Evolutionary conservation across 2,888 invertebrate species (phyloP), one percentile per base, ranked within the genome.

Genomic region (Yponomeuta sedellus): DNA sequence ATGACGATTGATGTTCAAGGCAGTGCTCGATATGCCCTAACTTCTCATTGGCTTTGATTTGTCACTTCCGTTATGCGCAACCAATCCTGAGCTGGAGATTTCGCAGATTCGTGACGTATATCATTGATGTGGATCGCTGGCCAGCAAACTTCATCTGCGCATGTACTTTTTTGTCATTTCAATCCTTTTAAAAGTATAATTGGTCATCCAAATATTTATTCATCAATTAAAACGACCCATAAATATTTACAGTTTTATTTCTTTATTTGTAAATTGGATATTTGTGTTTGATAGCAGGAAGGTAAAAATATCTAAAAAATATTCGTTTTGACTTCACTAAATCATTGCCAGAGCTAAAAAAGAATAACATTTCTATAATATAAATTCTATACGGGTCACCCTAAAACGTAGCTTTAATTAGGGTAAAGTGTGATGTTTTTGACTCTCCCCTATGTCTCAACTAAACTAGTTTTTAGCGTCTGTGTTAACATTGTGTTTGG

Each of bases 1-100:
- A 95, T 95, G 95, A 95, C 94, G 94, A 93, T 87, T 89, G 88
- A 88, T 87, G 88, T 89, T 86, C 88, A 88, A 87, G 88, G 85
- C 85, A 89, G 83, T 82, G 85, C 87, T 92, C 88, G 86, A 91
- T 92, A 86, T 88, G 88, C 83, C 81, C 82, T 76, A 82, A 82
- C 76, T 80, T 88, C 77, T 90, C 84, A 94, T 94, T 94, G 93
- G 94, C 80, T 82, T 77, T 73, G 72, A 72, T 77, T 81, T 86
- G 83, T 82, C 77, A 86, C 81, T 85, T 88, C 88, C 85, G 85
- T 83, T 85, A 82, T 81, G 78, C 80, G 75, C 79, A 75, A 79
- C 94, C 92, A 94, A 94, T 94, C 86, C 79, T 84, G 75, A 83
- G 81, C 75, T 74, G 70, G 73, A 79, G 80, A 92, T 83, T 88